Evolutionary conservation across 2,113 vertebrate species (phyloP), one percentile per base, ranked within the genome.

Genomic region (Brachypteracias leptosomus): DNA sequence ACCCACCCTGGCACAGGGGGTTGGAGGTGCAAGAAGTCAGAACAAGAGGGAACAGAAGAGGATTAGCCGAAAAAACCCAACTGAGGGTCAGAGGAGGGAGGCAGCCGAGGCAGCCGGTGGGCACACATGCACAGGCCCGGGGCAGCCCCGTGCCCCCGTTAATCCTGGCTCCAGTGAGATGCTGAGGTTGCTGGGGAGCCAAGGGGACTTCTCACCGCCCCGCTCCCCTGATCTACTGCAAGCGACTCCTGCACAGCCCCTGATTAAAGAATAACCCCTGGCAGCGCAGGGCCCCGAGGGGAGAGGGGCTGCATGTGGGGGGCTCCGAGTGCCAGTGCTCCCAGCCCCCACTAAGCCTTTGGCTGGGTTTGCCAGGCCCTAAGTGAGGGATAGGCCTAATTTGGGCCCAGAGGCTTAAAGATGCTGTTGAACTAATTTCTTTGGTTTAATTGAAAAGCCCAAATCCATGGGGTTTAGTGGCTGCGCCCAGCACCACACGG

Each of bases 251-350:
- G 84, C 15, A 66, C 83, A 81, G 86, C 8, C 19, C 70, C 88
- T 85, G 94, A 96, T 95, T 95, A 94, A 95, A 52, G 62, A 76
- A 82, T 95, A 95, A 97, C 96, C 95, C 89, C 57, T 1, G 11
- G 63, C 67, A 44, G 46, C 2, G 1, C 57, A 46, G 68, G 92
- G 84, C 61, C 33, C 36, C 0, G 1, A 35, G 20, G 18, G 42
- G 55, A 92, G 84, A 76, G 24, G 42, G 36, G 47, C 52, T 40
- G n/a, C 0, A 0, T 1, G 2, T 1, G 22, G 49, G 22, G 47
- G 31, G 18, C 38, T 77, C 55, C 0, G 1, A 29, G 42, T 13
- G 12, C 35, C 3, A 10, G 52, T 81, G 44, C 11, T 80, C 54
- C 46, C 4, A 5, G 4, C 0, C 4, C 7, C 21, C 52, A 10